Base-by-base conservation (phyloP, 2,888 invertebrate genomes). In the Choreutis nemorana region DNA sequence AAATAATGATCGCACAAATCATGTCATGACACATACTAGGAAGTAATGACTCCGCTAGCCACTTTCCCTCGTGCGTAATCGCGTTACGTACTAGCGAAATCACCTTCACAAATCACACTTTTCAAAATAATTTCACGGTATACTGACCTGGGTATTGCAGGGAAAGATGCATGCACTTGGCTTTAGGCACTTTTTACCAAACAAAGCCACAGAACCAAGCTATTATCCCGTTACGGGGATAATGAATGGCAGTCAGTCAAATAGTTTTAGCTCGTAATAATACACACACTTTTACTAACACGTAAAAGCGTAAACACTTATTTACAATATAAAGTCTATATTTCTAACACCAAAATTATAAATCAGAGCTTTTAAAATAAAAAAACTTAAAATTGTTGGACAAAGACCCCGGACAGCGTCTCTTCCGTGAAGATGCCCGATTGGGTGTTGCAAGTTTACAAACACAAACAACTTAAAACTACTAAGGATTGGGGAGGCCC, bases 141-240 rank as follows among this genome's bases (percentile, higher is more conserved):
- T 27, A 65, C 73, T 56, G 47, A 80, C 79, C 79, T 79, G 77
- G 56, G 72, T 77, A 72, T 71, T 77, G 75, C 79, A 73, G 64
- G 61, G 67, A 70, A 73, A 80, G 79, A 80, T 80, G 73, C 80
- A 80, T 80, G 78, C 80, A 80, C 80, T 78, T 78, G 68, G 75
- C 75, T 79, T 77, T 65, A 47, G 58, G 67, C 66, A 75, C 79
- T 78, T 71, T 65, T 65, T 58, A 51, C 43, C 50, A 57, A 75
- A 78, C 75, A 78, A 78, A 75, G 72, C 67, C 61, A 61, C 54
- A 62, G 57, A 71, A 72, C 66, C 64, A 67, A 66, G 72, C 73
- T 64, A 65, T 62, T 75, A 77, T 77, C 79, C 79, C 78, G 78
- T 79, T 77, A 75, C n/a, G n/a, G 63, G 75, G 71, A 70, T 70